Conservation (phyloP, 64 coral and sea anemone species). For the Stichodactyla helianthus region DNA sequence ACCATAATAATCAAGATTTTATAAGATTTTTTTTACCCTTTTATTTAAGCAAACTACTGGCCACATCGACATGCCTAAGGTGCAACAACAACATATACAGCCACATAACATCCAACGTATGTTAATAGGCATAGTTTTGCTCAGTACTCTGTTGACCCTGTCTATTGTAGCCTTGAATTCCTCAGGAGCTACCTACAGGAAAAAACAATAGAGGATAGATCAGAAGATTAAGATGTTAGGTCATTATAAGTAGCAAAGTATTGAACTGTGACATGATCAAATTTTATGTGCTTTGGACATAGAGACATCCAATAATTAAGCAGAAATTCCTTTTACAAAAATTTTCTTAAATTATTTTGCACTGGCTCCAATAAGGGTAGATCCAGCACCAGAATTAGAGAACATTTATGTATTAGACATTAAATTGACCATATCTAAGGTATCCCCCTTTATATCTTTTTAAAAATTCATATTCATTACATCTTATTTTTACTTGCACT, state of each 20-base stretch:
- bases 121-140: slow-evolving; percentile 95
- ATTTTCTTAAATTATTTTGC: too few species aligned
- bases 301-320: too few species aligned
- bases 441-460: too few species aligned
- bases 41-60: slow-evolving; percentile 98
- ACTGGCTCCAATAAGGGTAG: too few species aligned
- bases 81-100: slow-evolving; percentile 98
- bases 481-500: too few species aligned
- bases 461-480: too few species aligned
- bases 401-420: too few species aligned
- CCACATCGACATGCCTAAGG: slow-evolving; percentile 97
- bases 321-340: too few species aligned
- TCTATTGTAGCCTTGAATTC: slow-evolving; percentile 84
- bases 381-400: too few species aligned
- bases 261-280: background rate
- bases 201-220: background rate
- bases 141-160: slow-evolving; percentile 88
- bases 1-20: too few species aligned
- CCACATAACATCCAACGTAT: slow-evolving; percentile 96
- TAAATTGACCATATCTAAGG: too few species aligned
- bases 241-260: background rate
- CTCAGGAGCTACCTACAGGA: slow-evolving; percentile 71
- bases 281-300: background rate
- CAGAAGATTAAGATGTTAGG: background rate
- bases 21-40: slow-evolving; percentile 52